These are phyloP conservation scores for Pantherophis vulpinus DNA, from an alignment of 2,797 vertebrate species.

Conservation along the genomic window DNA sequence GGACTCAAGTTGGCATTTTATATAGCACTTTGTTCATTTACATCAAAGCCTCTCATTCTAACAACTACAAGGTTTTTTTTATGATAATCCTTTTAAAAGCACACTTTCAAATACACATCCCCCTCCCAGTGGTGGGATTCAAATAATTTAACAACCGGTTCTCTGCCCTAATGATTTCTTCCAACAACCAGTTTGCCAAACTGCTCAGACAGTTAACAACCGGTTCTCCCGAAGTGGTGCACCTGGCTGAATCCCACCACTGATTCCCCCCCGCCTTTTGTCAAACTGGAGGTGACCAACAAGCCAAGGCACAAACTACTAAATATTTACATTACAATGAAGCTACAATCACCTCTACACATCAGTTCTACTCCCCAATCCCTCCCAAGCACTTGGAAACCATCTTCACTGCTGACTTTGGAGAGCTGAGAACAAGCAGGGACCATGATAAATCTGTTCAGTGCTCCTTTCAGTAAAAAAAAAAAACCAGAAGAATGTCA, in stretches of 20 bases:
- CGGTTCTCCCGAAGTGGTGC: too few relatives aligned
- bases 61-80: background rate
- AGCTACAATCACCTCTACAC: background rate
- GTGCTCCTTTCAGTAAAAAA: background rate
- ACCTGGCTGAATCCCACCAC: too few relatives aligned
- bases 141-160: too few relatives aligned
- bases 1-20: background rate
- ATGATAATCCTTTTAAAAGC: background rate
- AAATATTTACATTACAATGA: slow-evolving; percentile 8
- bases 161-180: too few relatives aligned
- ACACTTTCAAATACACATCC: background rate
- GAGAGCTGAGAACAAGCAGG: background rate
- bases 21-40: background rate
- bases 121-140: background rate
- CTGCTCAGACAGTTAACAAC: too few relatives aligned
- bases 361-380: background rate
- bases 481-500: background rate
- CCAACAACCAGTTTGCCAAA: too few relatives aligned
- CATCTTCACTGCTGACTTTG: background rate
- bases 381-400: background rate
- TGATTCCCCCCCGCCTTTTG: background rate
- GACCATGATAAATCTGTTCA: background rate
- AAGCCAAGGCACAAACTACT: background rate
- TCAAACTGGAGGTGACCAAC: background rate
- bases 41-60: background rate